Evolutionary conservation across 2,888 invertebrate genomes (phyloP).

Genomic region (Hyposoter didymator): DNA sequence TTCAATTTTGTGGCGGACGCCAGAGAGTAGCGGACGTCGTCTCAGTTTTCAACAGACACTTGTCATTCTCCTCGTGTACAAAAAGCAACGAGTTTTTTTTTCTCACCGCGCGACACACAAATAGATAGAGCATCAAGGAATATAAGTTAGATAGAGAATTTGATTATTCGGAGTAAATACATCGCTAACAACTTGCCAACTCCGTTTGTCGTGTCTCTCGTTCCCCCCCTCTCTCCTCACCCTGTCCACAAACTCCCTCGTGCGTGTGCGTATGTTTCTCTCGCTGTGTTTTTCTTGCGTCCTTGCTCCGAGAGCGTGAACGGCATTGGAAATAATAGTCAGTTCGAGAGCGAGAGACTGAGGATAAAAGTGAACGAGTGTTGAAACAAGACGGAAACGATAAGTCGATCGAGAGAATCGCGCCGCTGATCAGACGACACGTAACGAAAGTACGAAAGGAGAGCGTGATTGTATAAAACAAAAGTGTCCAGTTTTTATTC

Average conservation of each 20-base stretch:
- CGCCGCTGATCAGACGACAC: slow-evolving; percentile 55
- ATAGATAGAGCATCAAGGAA: slow-evolving; percentile 14
- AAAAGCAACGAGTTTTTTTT: background rate
- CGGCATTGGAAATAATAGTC: slow-evolving; percentile 45
- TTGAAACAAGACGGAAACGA: no score
- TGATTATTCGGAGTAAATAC: slow-evolving; percentile 28
- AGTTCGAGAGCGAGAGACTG: slow-evolving; percentile 28
- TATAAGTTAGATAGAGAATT: slow-evolving; percentile 47
- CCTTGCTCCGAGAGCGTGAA: slow-evolving; percentile 62
- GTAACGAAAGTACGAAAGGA: slow-evolving; percentile 24
- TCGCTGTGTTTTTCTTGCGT: slow-evolving; percentile 45
- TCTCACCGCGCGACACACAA: background rate
- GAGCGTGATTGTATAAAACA: slow-evolving; percentile 24
- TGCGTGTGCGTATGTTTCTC: no score
- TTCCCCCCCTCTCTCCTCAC: background rate
- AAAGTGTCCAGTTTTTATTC: slow-evolving; percentile 50
- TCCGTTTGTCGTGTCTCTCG: slow-evolving; percentile 44
- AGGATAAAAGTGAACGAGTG: slow-evolving; percentile 3
- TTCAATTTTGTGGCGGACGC: slow-evolving; percentile 62
- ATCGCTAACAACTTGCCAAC: slow-evolving; percentile 24
- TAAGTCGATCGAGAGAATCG: slow-evolving; percentile 50
- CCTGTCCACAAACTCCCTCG: slow-evolving; percentile 21
- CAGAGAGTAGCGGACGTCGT: slow-evolving; percentile 52
- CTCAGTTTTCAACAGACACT: slow-evolving; percentile 54
- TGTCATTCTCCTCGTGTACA: slow-evolving; percentile 37